phyloP scores from a whole-genome alignment of 2,113 vertebrate species.

The Hippocampus mohnikei region DNA sequence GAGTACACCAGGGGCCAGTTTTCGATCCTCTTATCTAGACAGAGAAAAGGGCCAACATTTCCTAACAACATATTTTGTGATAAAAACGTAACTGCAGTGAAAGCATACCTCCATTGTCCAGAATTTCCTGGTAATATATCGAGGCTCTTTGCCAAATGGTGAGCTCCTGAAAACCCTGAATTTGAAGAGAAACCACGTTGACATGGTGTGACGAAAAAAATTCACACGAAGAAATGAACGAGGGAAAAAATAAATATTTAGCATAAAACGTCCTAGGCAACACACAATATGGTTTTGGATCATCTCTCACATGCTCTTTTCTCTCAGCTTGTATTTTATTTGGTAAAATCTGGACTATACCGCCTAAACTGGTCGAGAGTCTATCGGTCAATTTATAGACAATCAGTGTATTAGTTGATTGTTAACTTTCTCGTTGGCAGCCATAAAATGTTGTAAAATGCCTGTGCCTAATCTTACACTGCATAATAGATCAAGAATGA shows the following conservation, averaged over 20 bases:
- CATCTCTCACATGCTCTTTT: not conserved
- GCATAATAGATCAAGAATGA: not conserved
- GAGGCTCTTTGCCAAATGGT: conserved; percentile 60
- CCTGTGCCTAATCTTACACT: not conserved
- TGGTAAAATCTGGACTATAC: not conserved
- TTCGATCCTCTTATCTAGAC: conserved; percentile 70
- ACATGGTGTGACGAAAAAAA: not conserved
- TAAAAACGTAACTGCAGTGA: not conserved
- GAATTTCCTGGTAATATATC: conserved; percentile 55
- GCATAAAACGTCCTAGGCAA: not conserved
- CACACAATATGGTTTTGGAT: not conserved
- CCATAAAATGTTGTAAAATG: not conserved
- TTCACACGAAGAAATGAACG: not conserved
- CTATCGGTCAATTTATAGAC: not conserved
- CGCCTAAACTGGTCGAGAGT: not conserved
- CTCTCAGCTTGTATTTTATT: not conserved
- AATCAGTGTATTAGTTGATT: not conserved
- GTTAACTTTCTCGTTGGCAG: not conserved
- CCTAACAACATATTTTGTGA: not conserved
- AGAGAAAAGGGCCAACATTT: conserved; percentile 5
- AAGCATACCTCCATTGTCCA: conserved; percentile 69
- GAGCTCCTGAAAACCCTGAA: conserved; percentile 33
- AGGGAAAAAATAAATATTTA: not conserved
- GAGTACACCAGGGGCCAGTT: conserved; percentile 60
- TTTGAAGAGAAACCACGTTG: not conserved